Evolutionary conservation across 2,113 vertebrate species (phyloP), one percentile per base, ranked within the genome.

Genomic region (Phocoena phocoena): DNA sequence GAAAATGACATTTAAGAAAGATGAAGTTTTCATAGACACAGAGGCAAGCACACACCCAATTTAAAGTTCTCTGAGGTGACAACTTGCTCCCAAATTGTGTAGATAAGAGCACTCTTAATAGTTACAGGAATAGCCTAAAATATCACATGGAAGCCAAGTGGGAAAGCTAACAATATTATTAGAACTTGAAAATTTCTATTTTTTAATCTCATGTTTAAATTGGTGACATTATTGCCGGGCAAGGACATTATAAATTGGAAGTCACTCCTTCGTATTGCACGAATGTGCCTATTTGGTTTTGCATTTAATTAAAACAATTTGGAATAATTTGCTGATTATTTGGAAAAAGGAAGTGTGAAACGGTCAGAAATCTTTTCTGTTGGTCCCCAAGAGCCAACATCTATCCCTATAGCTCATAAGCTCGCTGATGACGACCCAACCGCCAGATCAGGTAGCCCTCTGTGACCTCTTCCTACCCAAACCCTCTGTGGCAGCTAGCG

Each of bases 1-100:
- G 83, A 93, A 95, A 87, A 28, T 71, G 86, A 93, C 89, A 96
- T 94, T 96, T 93, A 90, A 90, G 76, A 92, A 93, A 90, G 74
- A 73, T 36, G 62, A 96, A 53, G 92, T 76, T 95, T 96, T 95
- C 76, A 38, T 26, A 28, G 65, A 93, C 47, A 96, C 33, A 76
- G 65, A 95, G 76, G 53, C 86, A 96, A 91, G 73, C 87, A 79
- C 6, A 0, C 36, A 55, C 79, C 73, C 79, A 91, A 84, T 76
- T 88, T 74, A 10, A 94, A 67, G 65, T 92, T 84, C 58, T 95
- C 89, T 18, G 58, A 91, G 80, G 79, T 90, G 63, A 88, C 70
- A 77, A 70, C 65, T 74, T 92, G 67, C 26, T 96, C 83, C 93
- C 38, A 47, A 87, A 68, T 73, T 76, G 36, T 58, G n/a, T 90